Conservation (phyloP, 2,888 invertebrate species). For the Eilema caniola region DNA sequence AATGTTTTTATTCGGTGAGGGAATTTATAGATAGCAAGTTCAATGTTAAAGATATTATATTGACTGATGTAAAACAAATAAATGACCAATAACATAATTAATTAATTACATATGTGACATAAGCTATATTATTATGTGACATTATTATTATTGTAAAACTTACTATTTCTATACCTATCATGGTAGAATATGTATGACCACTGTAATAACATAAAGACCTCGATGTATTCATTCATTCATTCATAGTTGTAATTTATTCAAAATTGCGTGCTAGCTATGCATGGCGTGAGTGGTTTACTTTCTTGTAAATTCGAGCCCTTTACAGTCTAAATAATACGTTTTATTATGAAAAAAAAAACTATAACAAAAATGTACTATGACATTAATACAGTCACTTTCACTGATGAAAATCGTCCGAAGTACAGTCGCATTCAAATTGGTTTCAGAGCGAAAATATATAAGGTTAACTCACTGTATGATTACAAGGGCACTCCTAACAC, state of each 20-base stretch:
- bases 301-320: conserved; percentile 19
- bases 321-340: conserved; percentile 22
- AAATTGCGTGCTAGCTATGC: conserved; percentile 12
- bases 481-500: background rate
- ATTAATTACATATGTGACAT: no score
- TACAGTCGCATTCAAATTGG: conserved; percentile 26
- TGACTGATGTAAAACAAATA: no score
- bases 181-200: no score
- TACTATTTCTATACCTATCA: no score
- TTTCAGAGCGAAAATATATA: background rate
- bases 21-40: no score
- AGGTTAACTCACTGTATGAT: background rate
- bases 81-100: no score
- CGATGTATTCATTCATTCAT: no score
- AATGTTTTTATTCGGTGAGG: no score
- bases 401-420: conserved; percentile 22
- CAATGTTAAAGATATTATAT: no score
- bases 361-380: conserved; percentile 26
- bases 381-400: conserved; percentile 35
- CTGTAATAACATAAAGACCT: no score
- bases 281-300: conserved; percentile 10
- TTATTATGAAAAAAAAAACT: conserved; percentile 25
- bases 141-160: no score
- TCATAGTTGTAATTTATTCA: background rate
- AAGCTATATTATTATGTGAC: no score